Evolutionary conservation across 2,113 vertebrate species (phyloP).

Genomic region (Isurus oxyrinchus): DNA sequence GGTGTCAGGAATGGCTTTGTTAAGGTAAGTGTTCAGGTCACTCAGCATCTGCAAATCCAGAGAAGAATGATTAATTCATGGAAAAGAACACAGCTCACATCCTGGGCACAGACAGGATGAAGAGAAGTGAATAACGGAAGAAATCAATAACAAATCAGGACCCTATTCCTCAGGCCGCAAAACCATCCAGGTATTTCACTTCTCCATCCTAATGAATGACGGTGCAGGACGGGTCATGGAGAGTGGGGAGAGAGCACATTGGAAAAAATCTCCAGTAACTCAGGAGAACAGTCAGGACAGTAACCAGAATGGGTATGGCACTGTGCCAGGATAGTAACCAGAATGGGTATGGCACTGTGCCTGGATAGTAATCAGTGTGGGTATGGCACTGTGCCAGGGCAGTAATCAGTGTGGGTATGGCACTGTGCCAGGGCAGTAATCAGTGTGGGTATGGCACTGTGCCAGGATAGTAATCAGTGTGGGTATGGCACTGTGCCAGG

Average conservation of each 20-base stretch:
- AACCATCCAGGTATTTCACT: background rate
- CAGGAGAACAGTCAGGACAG: background rate
- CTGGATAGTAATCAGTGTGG: background rate
- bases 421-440: too few relatives aligned
- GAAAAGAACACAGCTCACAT: background rate
- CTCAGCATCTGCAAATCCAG: constrained; percentile 79
- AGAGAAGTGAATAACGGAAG: background rate
- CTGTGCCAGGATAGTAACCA: too few relatives aligned
- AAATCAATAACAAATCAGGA: background rate
- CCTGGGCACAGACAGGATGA: background rate
- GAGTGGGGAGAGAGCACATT: background rate
- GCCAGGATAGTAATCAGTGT: too few relatives aligned
- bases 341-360: too few relatives aligned
- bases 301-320: background rate
- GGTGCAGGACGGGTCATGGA: background rate
- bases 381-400: too few relatives aligned
- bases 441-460: too few relatives aligned
- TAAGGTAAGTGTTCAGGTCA: constrained; percentile 90
- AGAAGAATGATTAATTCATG: constrained; percentile 34
- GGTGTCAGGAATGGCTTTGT: constrained; percentile 91
- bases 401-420: too few relatives aligned
- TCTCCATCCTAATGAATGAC: background rate
- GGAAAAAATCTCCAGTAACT: background rate
- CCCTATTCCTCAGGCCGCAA: background rate
- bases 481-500: too few relatives aligned